These are phyloP conservation scores for Eubasilissa regina DNA, from an alignment of 1,140 invertebrate genomes.

Conservation along the genomic window DNA sequence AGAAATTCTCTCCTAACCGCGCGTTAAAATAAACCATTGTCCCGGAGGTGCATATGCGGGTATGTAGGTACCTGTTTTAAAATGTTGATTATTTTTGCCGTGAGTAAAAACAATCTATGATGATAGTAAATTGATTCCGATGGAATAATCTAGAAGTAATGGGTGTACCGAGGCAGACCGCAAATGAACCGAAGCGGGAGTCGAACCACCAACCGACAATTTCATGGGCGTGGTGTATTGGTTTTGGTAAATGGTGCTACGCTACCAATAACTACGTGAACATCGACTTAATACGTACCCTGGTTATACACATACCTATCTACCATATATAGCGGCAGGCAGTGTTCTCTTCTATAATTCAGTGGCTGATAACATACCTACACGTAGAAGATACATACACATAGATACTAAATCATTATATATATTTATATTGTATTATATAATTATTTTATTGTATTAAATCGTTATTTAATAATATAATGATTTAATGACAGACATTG, in stretches of 20 bases:
- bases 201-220: slow-evolving; percentile 49
- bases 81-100: slow-evolving; percentile 13
- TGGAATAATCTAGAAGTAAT: slow-evolving; percentile 39
- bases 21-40: slow-evolving; percentile 18
- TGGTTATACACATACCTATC: neutral
- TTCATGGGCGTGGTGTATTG: slow-evolving; percentile 54
- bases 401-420: too few relatives aligned
- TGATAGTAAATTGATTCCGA: slow-evolving; percentile 39
- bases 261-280: slow-evolving; percentile 37
- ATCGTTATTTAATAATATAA: too few relatives aligned
- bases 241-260: slow-evolving; percentile 54
- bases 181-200: slow-evolving; percentile 24
- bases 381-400: too few relatives aligned
- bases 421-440: too few relatives aligned
- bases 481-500: too few relatives aligned
- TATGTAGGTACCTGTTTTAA: neutral
- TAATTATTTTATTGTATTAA: too few relatives aligned
- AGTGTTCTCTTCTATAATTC: neutral
- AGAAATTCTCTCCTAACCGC: slow-evolving; percentile 1
- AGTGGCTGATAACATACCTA: neutral
- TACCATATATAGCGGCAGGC: neutral
- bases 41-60: neutral
- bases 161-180: slow-evolving; percentile 11
- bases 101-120: slow-evolving; percentile 27
- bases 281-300: slow-evolving; percentile 23